Conservation (phyloP, 2,797 vertebrate genomes). For the Neoniphon sammara region DNA sequence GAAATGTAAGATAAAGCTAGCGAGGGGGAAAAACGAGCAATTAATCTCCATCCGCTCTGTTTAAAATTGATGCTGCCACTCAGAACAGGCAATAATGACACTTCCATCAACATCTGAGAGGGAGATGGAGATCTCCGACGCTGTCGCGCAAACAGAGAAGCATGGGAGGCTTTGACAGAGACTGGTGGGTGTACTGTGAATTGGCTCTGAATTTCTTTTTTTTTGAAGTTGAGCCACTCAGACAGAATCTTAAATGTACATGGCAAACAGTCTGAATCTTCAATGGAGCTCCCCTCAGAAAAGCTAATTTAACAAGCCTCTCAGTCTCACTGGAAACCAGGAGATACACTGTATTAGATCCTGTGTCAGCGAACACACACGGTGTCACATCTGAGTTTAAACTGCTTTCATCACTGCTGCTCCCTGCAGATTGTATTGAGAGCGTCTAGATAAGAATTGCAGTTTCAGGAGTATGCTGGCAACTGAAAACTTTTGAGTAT, state of each 20-base stretch:
- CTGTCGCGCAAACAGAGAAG: conserved; percentile 37
- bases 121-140: conserved; percentile 51
- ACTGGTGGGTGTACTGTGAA: conserved; percentile 62
- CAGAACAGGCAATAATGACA: conserved; percentile 53
- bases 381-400: conserved; percentile 25
- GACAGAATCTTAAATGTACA: conserved; percentile 74
- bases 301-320: conserved; percentile 53
- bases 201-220: conserved; percentile 49
- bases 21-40: conserved; percentile 42
- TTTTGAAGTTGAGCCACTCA: conserved; percentile 70
- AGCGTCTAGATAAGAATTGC: conserved; percentile 6
- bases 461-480: conserved; percentile 23
- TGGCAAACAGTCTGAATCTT: conserved; percentile 66
- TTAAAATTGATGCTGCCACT: conserved; percentile 53
- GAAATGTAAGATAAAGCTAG: conserved; percentile 24
- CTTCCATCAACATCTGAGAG: conserved; percentile 49
- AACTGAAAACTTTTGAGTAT: conserved; percentile 12
- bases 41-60: conserved; percentile 48
- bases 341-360: conserved; percentile 16
- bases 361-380: conserved; percentile 30
- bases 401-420: conserved; percentile 28
- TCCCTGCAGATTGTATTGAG: conserved; percentile 34
- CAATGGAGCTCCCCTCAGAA: conserved; percentile 40
- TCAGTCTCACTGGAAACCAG: conserved; percentile 7
- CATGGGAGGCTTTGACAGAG: conserved; percentile 55